Percentiles rank a stretch among this genome's conserved stretches.
phyloP scores from a whole-genome alignment of 1,140 invertebrate genomes.

The Hycleus cichorii region DNA sequence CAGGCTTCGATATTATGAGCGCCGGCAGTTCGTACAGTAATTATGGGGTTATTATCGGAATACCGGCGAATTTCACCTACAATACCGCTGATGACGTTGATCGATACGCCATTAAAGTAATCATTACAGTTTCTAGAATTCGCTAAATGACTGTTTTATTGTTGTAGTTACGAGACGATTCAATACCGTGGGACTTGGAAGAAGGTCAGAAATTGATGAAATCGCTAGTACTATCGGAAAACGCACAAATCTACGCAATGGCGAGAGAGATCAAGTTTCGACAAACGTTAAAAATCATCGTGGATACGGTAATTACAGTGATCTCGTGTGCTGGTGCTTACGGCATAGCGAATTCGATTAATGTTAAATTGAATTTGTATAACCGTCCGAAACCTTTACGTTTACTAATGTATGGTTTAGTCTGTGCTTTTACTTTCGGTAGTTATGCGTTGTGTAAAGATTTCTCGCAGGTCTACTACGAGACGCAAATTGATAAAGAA shows the following conservation, averaged over 20 bases:
- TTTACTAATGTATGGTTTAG: slow-evolving; percentile 48
- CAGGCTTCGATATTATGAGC: slow-evolving; percentile 56
- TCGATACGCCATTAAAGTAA: slow-evolving; percentile 45
- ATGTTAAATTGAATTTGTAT: slow-evolving; percentile 50
- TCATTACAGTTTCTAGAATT: background rate
- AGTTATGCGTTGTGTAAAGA: slow-evolving; percentile 60
- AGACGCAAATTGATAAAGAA: slow-evolving; percentile 53
- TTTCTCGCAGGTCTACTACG: slow-evolving; percentile 50
- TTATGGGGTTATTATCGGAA: slow-evolving; percentile 53
- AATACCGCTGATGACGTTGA: slow-evolving; percentile 42
- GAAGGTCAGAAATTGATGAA: slow-evolving; percentile 53
- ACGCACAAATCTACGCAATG: slow-evolving; percentile 70
- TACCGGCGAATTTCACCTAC: slow-evolving; percentile 57
- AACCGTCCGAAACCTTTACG: slow-evolving; percentile 45
- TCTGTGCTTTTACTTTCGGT: slow-evolving; percentile 50
- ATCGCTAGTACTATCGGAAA: slow-evolving; percentile 60
- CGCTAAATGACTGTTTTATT: slow-evolving; percentile 4
- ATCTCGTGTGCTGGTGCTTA: slow-evolving; percentile 44
- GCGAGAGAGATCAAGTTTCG: slow-evolving; percentile 60
- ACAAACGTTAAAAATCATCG: slow-evolving; percentile 47
- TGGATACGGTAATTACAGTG: slow-evolving; percentile 46
- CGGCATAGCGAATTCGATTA: slow-evolving; percentile 41
- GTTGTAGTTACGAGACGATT: slow-evolving; percentile 48
- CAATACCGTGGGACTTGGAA: slow-evolving; percentile 53
- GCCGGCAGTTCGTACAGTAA: slow-evolving; percentile 42